These are phyloP conservation scores for Macrotrachela quadricornifera DNA, from an alignment of 1,140 invertebrate species.

Conservation along the genomic window DNA sequence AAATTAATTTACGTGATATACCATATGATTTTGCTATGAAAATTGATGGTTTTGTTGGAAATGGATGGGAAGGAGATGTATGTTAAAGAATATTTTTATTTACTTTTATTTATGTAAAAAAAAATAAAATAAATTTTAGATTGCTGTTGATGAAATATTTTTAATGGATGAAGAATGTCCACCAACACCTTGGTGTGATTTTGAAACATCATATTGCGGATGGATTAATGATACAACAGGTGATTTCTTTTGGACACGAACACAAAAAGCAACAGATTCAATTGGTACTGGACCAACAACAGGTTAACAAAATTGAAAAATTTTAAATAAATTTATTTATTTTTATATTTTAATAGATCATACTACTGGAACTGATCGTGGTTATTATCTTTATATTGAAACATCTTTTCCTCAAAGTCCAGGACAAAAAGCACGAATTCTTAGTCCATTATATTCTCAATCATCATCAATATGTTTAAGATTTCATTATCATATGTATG, in stretches of 20 bases:
- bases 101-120: background rate
- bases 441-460: constrained; percentile 12
- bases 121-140: background rate
- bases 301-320: constrained; percentile 13
- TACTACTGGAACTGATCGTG: constrained; percentile 1
- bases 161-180: background rate
- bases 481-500: constrained; percentile 10
- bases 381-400: constrained; percentile 7
- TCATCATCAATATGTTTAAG: constrained; percentile 1
- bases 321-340: background rate
- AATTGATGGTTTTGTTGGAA: background rate
- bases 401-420: constrained; percentile 13
- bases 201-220: constrained; percentile 19
- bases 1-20: no score
- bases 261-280: constrained; percentile 11
- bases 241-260: constrained; percentile 3
- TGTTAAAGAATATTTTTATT: background rate
- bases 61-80: background rate
- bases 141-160: background rate
- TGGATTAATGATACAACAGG: constrained; percentile 14
- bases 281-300: constrained; percentile 17
- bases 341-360: background rate
- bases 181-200: constrained; percentile 13
- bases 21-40: background rate
- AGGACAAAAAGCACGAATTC: constrained; percentile 18